Conservation (phyloP, 2,113 vertebrate species). For the Coptodon bakossiorum region DNA sequence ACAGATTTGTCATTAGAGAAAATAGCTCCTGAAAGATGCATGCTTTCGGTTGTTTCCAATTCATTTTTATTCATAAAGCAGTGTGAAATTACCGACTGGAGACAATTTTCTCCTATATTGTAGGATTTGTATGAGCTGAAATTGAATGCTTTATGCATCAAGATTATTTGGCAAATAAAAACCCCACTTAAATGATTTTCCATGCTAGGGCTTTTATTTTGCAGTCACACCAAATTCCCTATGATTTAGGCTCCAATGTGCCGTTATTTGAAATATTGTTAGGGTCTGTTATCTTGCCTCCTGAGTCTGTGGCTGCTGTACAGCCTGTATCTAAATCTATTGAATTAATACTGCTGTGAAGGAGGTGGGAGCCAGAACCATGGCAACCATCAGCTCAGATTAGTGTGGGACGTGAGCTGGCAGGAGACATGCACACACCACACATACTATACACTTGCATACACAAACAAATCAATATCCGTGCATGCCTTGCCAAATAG, state of each 20-base stretch:
- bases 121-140: neutral
- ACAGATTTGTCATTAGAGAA: neutral
- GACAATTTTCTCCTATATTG: neutral
- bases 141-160: neutral
- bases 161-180: neutral
- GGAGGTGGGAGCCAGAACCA: slow-evolving; percentile 60
- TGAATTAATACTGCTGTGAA: slow-evolving; percentile 57
- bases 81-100: neutral
- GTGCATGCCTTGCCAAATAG: slow-evolving; percentile 12
- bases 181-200: neutral
- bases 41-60: neutral
- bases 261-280: neutral
- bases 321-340: slow-evolving; percentile 44
- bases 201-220: neutral
- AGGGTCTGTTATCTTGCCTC: neutral
- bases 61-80: neutral
- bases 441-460: neutral
- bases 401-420: slow-evolving; percentile 54
- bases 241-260: neutral
- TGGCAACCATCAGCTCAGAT: slow-evolving; percentile 66
- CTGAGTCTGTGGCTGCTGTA: slow-evolving; percentile 7
- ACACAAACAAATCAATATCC: slow-evolving; percentile 50
- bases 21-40: neutral
- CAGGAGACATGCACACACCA: slow-evolving; percentile 17
- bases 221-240: neutral